phyloP scores from a whole-genome alignment of 2,113 vertebrate species.

The Lanius collurio region DNA sequence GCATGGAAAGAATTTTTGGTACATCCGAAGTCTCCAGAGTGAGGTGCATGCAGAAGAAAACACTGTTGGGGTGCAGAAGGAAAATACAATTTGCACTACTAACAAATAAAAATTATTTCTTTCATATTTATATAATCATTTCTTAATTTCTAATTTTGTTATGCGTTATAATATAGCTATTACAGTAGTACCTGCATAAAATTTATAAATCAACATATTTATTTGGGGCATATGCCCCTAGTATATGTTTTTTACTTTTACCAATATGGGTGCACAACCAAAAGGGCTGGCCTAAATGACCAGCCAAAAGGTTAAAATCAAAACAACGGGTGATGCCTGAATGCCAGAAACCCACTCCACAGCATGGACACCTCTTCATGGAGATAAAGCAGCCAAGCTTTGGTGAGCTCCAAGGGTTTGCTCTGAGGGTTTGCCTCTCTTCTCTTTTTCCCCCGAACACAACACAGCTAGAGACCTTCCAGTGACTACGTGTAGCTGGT shows the following conservation, averaged over 20 bases:
- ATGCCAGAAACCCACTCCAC: not conserved
- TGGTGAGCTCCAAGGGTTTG: not conserved
- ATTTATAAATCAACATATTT: not conserved
- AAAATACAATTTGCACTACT: not conserved
- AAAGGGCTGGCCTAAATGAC: not conserved
- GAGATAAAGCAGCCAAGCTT: not conserved
- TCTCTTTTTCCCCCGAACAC: not conserved
- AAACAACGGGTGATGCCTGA: not conserved
- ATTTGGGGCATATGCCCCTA: not conserved
- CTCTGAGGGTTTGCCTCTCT: not conserved
- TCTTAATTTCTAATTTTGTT: not conserved
- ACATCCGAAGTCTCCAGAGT: not conserved
- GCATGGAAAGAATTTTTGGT: not conserved
- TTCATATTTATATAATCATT: not conserved
- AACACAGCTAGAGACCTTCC: accelerated
- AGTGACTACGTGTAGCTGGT: accelerated
- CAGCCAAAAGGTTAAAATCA: not conserved
- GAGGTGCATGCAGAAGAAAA: not conserved
- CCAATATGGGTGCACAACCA: not conserved
- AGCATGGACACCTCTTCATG: accelerated
- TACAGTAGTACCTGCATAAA: not conserved
- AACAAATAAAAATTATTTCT: not conserved
- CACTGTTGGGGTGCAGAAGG: not conserved
- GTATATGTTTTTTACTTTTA: not conserved
- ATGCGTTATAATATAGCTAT: not conserved